Evolutionary conservation across 2,797 vertebrate species (phyloP).

Genomic region (Tamandua tetradactyla): DNA sequence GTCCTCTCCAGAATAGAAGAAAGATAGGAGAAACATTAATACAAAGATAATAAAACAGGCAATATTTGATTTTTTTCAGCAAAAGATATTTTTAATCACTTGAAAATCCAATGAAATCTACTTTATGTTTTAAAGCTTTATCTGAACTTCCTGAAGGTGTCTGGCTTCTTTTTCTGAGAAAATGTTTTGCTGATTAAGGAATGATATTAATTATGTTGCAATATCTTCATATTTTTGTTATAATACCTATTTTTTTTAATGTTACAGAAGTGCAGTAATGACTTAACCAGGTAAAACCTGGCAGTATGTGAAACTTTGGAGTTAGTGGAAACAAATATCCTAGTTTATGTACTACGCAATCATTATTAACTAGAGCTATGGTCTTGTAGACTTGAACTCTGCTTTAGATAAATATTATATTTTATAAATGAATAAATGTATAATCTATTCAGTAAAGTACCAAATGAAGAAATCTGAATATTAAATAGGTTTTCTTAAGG

Average conservation of each 20-base stretch:
- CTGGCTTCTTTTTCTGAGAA: background rate
- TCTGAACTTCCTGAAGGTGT: background rate
- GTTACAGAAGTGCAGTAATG: conserved; percentile 71
- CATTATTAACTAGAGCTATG: conserved; percentile 73
- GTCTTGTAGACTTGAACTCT: conserved; percentile 72
- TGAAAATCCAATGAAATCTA: background rate
- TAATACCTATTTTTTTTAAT: conserved; percentile 65
- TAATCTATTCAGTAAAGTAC: conserved; percentile 73
- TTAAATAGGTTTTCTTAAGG: conserved; percentile 70
- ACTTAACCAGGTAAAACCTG: conserved; percentile 67
- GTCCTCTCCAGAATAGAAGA: background rate
- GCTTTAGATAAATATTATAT: conserved; percentile 79
- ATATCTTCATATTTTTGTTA: conserved; percentile 52
- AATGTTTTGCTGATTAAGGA: background rate
- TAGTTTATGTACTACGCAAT: conserved; percentile 75
- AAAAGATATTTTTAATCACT: background rate
- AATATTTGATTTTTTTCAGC: background rate
- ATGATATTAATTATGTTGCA: conserved; percentile 32
- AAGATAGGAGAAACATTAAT: background rate
- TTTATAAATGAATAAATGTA: conserved; percentile 79
- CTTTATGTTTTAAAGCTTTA: background rate
- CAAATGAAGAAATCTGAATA: conserved; percentile 73
- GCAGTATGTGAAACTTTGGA: conserved; percentile 64
- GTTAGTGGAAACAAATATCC: conserved; percentile 82
- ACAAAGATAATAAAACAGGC: background rate